A percentile compares a stretch with the other conserved stretches of the same genome.
Conservation (phyloP, 2,888 invertebrate genomes). For the Drosophila putrida region DNA sequence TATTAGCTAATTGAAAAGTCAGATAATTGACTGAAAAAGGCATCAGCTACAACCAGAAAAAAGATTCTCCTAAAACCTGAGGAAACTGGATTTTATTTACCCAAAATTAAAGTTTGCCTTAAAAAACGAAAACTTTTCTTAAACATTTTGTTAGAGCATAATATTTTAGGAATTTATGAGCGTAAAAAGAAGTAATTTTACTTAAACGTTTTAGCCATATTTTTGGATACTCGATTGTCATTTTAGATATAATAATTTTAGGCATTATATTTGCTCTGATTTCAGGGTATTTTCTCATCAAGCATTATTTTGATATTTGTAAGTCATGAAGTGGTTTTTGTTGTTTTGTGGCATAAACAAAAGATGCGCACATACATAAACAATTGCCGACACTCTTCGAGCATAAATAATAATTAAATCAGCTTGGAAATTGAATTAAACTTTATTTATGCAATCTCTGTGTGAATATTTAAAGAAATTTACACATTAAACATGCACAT, state of each 20-base stretch:
- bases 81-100: no score
- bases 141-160: no score
- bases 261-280: background rate
- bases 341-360: conserved; percentile 24
- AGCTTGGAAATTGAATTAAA: conserved; percentile 28
- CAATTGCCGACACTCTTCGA: conserved; percentile 32
- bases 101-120: no score
- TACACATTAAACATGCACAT: background rate
- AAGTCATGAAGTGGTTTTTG: conserved; percentile 8
- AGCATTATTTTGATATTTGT: background rate
- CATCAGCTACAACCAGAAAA: background rate
- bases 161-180: no score
- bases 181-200: no score
- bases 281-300: background rate
- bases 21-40: background rate
- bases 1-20: background rate
- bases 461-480: background rate
- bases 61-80: no score
- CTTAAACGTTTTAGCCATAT: no score
- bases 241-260: no score
- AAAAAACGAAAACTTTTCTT: no score
- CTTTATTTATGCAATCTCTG: background rate
- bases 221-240: no score
- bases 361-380: conserved; percentile 7
- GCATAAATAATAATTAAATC: conserved; percentile 41